Evolutionary conservation across 2,888 invertebrate species (phyloP).

Genomic region (Epistrophe grossulariae): DNA sequence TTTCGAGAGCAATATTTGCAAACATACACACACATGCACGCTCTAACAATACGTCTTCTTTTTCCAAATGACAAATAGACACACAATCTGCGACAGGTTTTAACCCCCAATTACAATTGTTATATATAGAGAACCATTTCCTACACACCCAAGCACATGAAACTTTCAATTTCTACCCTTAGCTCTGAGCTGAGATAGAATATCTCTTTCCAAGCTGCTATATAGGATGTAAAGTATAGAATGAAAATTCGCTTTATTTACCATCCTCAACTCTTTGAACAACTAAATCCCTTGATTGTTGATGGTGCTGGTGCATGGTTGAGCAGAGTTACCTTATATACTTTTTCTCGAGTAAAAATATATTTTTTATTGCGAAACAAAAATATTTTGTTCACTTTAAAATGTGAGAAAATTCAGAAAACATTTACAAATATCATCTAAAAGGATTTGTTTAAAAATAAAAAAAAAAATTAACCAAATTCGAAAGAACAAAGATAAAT

Average conservation of each 20-base stretch:
- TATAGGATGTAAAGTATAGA: conserved; percentile 9
- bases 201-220: conserved; percentile 20
- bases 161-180: conserved; percentile 48
- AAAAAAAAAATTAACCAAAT: too few species aligned
- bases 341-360: background rate
- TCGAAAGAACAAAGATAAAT: too few species aligned
- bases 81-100: conserved; percentile 49
- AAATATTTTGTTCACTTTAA: background rate
- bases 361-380: background rate
- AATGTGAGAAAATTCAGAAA: too few species aligned
- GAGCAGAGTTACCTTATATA: background rate
- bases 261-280: conserved; percentile 30
- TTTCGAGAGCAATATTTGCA: conserved; percentile 61
- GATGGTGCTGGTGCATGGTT: background rate
- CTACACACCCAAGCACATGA: background rate
- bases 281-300: conserved; percentile 34
- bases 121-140: conserved; percentile 23
- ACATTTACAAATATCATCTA: too few species aligned
- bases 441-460: too few species aligned
- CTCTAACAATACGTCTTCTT: conserved; percentile 40
- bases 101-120: conserved; percentile 54
- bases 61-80: conserved; percentile 31
- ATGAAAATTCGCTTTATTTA: conserved; percentile 52
- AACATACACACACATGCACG: conserved; percentile 45
- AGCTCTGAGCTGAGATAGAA: conserved; percentile 29